Conservation (phyloP, 1,140 invertebrate species). For the Ostrea edulis region DNA sequence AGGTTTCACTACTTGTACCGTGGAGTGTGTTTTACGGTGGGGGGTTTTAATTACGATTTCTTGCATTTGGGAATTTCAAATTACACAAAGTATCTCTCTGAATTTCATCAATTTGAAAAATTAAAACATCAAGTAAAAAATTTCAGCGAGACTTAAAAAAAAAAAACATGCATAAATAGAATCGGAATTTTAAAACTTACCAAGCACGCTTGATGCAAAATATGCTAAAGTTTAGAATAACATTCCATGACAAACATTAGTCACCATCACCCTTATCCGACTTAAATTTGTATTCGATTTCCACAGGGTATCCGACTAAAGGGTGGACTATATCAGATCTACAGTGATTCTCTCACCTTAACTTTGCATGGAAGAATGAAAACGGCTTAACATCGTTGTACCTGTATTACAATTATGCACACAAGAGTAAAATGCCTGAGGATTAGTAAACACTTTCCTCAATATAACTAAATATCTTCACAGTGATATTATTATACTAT, state of each 20-base stretch:
- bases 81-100: not conserved
- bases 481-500: not conserved
- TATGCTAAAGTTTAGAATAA: not conserved
- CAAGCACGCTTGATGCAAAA: conserved; percentile 34
- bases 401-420: conserved; percentile 4
- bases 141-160: not conserved
- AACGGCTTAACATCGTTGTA: conserved; percentile 27
- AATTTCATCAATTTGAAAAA: not conserved
- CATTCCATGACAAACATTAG: not conserved
- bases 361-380: conserved; percentile 42
- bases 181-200: not conserved
- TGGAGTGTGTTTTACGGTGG: not conserved
- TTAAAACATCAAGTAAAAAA: not conserved
- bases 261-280: not conserved
- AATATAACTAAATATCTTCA: not conserved
- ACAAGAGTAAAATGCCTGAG: not conserved
- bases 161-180: not conserved
- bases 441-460: not conserved
- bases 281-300: not conserved
- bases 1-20: not conserved
- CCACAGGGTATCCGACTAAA: not conserved
- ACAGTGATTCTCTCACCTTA: conserved; percentile 19
- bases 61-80: not conserved
- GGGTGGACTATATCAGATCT: not conserved
- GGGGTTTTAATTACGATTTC: not conserved